phyloP scores from a whole-genome alignment of 2,797 vertebrate genomes.

The Taeniopygia guttata region DNA sequence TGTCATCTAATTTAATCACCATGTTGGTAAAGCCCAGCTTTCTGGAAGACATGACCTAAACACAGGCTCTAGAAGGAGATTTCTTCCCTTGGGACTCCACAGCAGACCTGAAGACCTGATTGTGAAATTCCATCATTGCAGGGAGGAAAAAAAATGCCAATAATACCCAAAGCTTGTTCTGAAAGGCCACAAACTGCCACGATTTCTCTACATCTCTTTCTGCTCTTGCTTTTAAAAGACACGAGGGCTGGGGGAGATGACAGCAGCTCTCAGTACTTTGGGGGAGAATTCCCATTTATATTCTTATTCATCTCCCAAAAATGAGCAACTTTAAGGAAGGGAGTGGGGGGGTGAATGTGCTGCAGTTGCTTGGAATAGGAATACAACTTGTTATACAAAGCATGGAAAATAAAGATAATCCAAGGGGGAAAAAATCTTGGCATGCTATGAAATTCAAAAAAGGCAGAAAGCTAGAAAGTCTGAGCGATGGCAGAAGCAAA shows the following conservation, averaged over 20 bases:
- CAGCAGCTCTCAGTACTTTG: neutral
- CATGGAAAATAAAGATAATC: constrained; percentile 49
- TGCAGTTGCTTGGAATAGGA: neutral
- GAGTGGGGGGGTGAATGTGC: neutral
- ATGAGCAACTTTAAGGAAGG: neutral
- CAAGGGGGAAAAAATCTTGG: neutral
- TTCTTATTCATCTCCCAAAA: constrained; percentile 37
- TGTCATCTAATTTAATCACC: neutral
- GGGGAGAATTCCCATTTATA: neutral
- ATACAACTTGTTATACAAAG: neutral
- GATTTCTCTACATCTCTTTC: neutral
- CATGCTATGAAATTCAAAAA: neutral
- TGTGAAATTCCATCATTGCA: neutral
- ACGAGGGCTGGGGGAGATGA: neutral
- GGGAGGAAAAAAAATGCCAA: neutral
- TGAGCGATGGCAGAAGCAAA: neutral
- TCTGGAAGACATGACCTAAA: neutral
- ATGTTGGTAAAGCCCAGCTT: neutral
- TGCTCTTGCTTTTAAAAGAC: neutral
- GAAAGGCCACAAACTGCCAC: neutral
- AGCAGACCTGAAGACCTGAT: neutral
- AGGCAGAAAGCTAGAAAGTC: neutral
- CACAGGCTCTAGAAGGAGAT: neutral
- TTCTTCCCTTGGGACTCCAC: neutral
- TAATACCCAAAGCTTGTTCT: neutral